These are phyloP conservation scores for Melanostigma gelatinosum DNA, from an alignment of 2,113 vertebrate species.

Conservation along the genomic window DNA sequence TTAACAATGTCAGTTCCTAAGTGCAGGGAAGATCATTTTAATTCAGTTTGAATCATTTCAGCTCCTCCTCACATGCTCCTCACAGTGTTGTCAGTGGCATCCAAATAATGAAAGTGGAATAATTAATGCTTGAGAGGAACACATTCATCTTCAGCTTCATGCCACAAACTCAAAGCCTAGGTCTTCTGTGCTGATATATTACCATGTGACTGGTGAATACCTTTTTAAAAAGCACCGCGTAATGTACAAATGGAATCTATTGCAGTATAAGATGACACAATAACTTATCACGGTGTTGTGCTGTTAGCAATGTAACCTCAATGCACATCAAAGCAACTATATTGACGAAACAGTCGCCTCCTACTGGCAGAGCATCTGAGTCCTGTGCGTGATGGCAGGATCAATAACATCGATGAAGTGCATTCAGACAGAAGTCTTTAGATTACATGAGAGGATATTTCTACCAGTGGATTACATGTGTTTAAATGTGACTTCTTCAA, in stretches of 20 bases:
- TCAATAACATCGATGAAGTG: neutral
- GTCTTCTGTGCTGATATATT: neutral
- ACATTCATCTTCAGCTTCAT: neutral
- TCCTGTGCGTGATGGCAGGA: neutral
- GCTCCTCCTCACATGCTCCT: neutral
- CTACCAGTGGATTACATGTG: neutral
- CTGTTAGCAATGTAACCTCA: neutral
- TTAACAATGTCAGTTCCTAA: neutral
- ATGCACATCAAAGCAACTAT: neutral
- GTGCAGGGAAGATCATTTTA: neutral
- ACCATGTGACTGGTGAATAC: neutral
- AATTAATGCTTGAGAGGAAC: neutral
- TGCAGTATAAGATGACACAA: neutral
- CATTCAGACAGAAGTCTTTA: neutral
- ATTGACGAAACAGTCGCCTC: neutral
- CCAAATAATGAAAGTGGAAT: neutral
- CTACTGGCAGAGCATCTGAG: neutral
- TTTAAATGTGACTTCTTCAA: neutral
- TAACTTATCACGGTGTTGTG: neutral
- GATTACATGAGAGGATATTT: neutral
- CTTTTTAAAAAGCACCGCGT: neutral
- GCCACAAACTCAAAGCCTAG: neutral
- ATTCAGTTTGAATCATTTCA: neutral
- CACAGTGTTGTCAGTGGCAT: neutral
- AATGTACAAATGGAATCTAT: neutral